Base-by-base conservation (phyloP, 2,888 invertebrate species). In the Leptinotarsa tumamoca region DNA sequence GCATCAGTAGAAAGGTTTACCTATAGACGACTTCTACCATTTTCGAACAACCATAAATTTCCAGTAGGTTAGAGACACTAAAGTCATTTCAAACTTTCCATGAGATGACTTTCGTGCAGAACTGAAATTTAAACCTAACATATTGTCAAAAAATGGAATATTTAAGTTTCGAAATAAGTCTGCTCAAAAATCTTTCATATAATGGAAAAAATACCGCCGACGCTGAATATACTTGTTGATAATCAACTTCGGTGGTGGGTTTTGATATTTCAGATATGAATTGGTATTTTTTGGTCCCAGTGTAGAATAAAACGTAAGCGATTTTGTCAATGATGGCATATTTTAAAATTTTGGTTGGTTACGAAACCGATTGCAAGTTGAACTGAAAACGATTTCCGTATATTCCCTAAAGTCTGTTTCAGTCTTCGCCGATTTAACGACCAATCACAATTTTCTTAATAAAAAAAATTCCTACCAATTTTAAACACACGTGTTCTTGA, bases 121-220 rank as follows among this genome's bases (percentile, higher is more conserved):
- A 74, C 77, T 74, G 73, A 79, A 75, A 75, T 77, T 74, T 80
- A 79, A 82, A 82, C 82, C 84, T 86, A 87, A 88, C 85, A 88
- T 89, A 89, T 89, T 89, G 88, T 89, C 89, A 87, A 88, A 88
- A 78, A 88, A 88, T 88, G 87, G 87, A 89, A 89, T 87, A 86
- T 83, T 83, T 81, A 84, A 82, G 80, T 80, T 80, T 82, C 79
- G 73, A 74, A 75, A 78, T 78, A 81, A 82, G 51, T 68, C 21
- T 67, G 63, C 33, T 63, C 33, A 63, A 33, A 67, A 71, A 68
- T 58, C 74, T 82, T 80, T 79, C 79, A 75, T 75, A 78, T 75
- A 79, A 81, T 77, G 75, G 71, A 79, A 78, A 80, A 77, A 79
- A 82, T 80, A 80, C 82, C 82, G 82, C 81, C 80, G 80, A 74